Evolutionary conservation across 2,888 invertebrate species (phyloP).

Genomic region (Barypeithes pellucidus): DNA sequence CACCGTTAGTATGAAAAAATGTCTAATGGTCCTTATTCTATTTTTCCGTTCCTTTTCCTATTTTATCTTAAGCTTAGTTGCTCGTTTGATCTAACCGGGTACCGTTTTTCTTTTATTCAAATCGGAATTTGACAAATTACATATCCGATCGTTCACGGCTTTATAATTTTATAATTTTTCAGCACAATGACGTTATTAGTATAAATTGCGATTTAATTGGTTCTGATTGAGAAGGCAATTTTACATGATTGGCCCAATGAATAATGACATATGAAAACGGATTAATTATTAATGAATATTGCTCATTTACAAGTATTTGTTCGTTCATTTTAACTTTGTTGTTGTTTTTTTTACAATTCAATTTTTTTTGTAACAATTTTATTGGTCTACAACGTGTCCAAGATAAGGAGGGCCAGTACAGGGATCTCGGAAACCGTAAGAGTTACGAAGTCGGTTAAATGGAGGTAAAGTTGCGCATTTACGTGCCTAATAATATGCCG

Average conservation of each 20-base stretch:
- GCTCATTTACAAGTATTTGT: neutral
- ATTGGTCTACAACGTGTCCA: too few species aligned
- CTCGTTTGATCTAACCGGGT: neutral
- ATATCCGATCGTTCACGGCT: neutral
- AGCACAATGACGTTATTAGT: constrained; percentile 28
- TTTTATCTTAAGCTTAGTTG: constrained; percentile 3
- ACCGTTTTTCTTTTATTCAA: constrained; percentile 21
- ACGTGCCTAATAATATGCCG: too few species aligned
- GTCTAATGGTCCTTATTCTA: too few species aligned
- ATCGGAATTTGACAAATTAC: constrained; percentile 12
- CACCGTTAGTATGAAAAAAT: neutral
- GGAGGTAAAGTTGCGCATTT: too few species aligned
- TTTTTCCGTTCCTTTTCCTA: too few species aligned
- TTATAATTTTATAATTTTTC: constrained; percentile 3
- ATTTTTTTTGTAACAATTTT: too few species aligned
- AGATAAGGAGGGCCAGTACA: too few species aligned
- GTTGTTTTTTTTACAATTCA: too few species aligned
- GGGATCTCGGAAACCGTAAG: too few species aligned
- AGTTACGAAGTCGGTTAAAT: too few species aligned
- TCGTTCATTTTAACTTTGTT: too few species aligned
- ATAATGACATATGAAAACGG: neutral
- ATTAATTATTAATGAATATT: neutral
- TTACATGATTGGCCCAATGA: constrained; percentile 10
- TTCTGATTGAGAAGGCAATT: constrained; percentile 23
- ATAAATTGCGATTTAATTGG: constrained; percentile 33